phyloP scores from a whole-genome alignment of 2,888 invertebrate genomes.

The Mycogona germanica region DNA sequence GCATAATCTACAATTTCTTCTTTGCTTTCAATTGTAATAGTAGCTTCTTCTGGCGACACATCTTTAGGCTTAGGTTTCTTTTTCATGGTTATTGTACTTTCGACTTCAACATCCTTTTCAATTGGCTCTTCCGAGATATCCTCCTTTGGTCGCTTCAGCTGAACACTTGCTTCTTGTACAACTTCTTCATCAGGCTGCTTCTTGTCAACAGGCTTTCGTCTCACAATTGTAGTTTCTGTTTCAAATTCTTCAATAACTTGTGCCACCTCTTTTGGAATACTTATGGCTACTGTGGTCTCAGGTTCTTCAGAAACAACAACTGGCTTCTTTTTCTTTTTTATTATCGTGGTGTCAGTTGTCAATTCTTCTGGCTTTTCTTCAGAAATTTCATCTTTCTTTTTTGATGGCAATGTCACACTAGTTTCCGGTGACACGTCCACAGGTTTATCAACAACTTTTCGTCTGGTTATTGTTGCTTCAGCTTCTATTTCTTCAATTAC shows the following conservation, averaged over 20 bases:
- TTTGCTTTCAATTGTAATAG: background rate
- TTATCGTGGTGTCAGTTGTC: conserved; percentile 30
- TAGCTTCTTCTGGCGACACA: conserved; percentile 22
- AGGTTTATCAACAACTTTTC: background rate
- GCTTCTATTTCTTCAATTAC: conserved; percentile 6
- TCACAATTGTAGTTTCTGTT: conserved; percentile 20
- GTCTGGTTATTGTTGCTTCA: background rate
- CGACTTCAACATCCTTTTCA: conserved; percentile 16
- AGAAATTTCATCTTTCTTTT: no score
- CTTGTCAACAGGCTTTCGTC: conserved; percentile 23
- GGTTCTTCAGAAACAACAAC: background rate
- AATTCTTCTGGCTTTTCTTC: conserved; percentile 33
- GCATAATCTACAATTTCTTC: background rate
- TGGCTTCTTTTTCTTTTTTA: conserved; percentile 14
- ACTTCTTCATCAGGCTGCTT: conserved; percentile 9
- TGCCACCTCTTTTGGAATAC: background rate
- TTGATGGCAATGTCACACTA: background rate
- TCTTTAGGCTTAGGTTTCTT: conserved; percentile 15
- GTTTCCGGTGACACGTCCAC: background rate
- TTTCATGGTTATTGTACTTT: conserved; percentile 5
- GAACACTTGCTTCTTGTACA: background rate
- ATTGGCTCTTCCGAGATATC: background rate
- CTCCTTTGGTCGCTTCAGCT: background rate
- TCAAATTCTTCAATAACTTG: conserved; percentile 12
- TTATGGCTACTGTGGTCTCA: background rate